Evolutionary conservation across 2,888 invertebrate genomes (phyloP).

Genomic region (Ophioninae sp.): DNA sequence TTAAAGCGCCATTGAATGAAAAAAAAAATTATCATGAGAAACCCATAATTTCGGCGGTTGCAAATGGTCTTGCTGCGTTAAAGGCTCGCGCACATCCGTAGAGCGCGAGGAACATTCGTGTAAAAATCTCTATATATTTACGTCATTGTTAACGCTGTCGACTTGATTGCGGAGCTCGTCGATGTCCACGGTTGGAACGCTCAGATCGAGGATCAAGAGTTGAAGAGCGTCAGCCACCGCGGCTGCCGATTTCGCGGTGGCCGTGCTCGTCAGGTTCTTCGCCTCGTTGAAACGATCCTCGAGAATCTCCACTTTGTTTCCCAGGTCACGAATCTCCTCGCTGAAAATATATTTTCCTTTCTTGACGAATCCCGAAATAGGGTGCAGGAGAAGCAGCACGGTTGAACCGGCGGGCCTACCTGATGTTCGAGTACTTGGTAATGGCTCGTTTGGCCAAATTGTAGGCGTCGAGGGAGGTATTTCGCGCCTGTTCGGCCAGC

Average conservation of each 20-base stretch:
- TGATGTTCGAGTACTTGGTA: constrained; percentile 88
- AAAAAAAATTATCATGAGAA: too few species aligned
- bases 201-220: constrained; percentile 89
- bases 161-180: constrained; percentile 87
- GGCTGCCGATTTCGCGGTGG: constrained; percentile 87
- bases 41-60: too few species aligned
- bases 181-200: constrained; percentile 90
- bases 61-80: too few species aligned
- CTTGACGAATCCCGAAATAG: neutral
- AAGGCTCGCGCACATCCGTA: neutral
- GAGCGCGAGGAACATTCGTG: neutral
- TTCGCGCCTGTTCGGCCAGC: constrained; percentile 90
- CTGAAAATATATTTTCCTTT: constrained; percentile 76
- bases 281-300: constrained; percentile 88
- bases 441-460: constrained; percentile 90
- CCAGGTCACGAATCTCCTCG: constrained; percentile 86
- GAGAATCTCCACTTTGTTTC: constrained; percentile 86
- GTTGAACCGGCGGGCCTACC: constrained; percentile 79
- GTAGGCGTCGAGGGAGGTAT: constrained; percentile 91
- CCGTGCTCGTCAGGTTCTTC: constrained; percentile 87
- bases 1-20: too few species aligned
- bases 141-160: constrained; percentile 86
- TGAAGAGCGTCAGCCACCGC: constrained; percentile 92
- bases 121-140: constrained; percentile 72
- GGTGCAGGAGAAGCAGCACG: neutral